phyloP scores from a whole-genome alignment of 2,113 vertebrate genomes.

The Cervus canadensis region DNA sequence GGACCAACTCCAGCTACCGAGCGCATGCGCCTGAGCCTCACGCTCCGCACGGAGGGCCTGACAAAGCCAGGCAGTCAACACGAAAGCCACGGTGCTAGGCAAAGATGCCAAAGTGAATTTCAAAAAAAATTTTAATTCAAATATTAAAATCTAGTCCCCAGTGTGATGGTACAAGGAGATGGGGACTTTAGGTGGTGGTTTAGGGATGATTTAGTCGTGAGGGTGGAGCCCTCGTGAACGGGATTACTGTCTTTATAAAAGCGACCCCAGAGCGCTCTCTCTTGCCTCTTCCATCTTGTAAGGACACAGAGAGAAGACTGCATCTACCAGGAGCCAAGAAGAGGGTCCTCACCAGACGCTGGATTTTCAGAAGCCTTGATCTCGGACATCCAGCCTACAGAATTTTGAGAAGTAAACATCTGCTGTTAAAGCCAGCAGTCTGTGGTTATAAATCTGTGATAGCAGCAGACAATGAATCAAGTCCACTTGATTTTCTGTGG shows the following conservation, averaged over 20 bases:
- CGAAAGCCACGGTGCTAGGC: background rate
- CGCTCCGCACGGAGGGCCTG: background rate
- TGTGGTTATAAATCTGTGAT: fast-evolving
- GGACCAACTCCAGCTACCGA: background rate
- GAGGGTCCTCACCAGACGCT: background rate
- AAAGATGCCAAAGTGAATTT: background rate
- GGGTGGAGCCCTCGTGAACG: fast-evolving
- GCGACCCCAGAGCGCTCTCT: background rate
- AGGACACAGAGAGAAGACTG: background rate
- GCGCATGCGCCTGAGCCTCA: background rate
- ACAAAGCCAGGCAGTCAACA: background rate
- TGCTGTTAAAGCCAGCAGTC: no score
- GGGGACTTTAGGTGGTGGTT: background rate
- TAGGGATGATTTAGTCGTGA: background rate
- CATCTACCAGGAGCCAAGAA: background rate
- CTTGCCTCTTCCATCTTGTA: background rate
- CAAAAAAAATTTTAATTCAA: background rate
- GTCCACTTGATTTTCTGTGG: background rate
- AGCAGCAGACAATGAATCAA: background rate
- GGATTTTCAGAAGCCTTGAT: background rate
- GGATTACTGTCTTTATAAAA: background rate
- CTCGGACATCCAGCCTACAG: no score
- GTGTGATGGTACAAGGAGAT: background rate
- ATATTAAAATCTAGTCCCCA: background rate
- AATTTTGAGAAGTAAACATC: background rate